Conservation (phyloP, 2,888 invertebrate genomes). For the Dichetophora obliterata region DNA sequence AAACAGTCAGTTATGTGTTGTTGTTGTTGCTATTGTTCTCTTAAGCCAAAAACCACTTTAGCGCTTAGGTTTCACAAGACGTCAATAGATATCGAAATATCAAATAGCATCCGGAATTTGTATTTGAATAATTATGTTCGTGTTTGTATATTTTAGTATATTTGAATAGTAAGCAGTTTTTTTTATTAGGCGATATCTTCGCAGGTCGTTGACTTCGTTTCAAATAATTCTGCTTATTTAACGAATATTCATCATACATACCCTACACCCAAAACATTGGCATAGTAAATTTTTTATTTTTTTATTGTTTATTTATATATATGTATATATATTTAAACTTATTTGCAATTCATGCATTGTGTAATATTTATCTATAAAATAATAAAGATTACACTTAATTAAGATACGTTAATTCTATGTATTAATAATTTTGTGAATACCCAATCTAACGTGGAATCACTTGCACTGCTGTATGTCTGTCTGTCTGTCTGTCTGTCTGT, state of each 20-base stretch:
- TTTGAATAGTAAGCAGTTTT: conserved; percentile 42
- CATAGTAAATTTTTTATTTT: neutral
- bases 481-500: too few relatives aligned
- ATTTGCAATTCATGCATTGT: neutral
- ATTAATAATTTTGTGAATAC: neutral
- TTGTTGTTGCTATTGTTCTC: conserved; percentile 28
- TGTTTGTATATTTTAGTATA: conserved; percentile 34
- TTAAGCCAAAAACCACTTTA: neutral
- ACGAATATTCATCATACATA: conserved; percentile 18
- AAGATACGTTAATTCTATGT: too few relatives aligned
- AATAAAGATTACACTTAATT: too few relatives aligned
- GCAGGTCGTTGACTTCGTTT: conserved; percentile 46
- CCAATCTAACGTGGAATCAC: neutral
- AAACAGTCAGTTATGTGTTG: neutral
- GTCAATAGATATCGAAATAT: conserved; percentile 20
- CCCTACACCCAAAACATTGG: neutral
- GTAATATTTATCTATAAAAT: too few relatives aligned
- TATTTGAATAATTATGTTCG: conserved; percentile 31
- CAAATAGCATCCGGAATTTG: conserved; percentile 35
- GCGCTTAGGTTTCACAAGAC: neutral
- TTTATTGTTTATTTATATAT: neutral
- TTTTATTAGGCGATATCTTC: conserved; percentile 27
- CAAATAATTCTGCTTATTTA: conserved; percentile 30
- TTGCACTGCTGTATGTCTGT: too few relatives aligned
- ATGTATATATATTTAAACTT: neutral